phyloP scores from a whole-genome alignment of 2,888 invertebrate species.

The Drosophila suboccidentalis region DNA sequence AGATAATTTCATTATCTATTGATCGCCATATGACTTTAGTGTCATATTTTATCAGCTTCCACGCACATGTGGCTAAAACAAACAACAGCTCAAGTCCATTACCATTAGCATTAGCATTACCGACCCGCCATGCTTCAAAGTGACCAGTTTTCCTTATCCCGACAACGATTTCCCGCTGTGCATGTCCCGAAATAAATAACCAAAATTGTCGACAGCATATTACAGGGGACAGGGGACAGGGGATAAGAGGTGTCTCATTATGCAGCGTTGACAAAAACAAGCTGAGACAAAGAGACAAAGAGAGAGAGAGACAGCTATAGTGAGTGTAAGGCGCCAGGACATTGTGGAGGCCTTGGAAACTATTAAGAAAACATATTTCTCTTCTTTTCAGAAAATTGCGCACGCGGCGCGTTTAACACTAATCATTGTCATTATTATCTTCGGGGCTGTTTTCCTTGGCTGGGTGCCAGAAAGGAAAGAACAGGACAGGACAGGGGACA shows the following conservation, averaged over 20 bases:
- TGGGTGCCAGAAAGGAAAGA: conserved; percentile 47
- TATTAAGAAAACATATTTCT: conserved; percentile 77
- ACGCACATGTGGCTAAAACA: conserved; percentile 45
- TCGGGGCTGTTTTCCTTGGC: conserved; percentile 38
- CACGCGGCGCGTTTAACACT: conserved; percentile 73
- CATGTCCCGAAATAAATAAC: conserved; percentile 64
- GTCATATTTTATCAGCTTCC: conserved; percentile 43
- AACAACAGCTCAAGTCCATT: conserved; percentile 44
- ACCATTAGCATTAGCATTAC: conserved; percentile 39
- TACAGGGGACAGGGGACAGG: conserved; percentile 42
- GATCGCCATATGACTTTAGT: conserved; percentile 41
- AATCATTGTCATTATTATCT: conserved; percentile 75
- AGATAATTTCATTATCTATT: conserved; percentile 35
- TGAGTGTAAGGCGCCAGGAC: too few species aligned
- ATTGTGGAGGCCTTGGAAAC: conserved; percentile 44
- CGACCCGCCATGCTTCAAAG: conserved; percentile 30
- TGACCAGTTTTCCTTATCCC: conserved; percentile 33
- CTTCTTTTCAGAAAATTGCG: conserved; percentile 54
- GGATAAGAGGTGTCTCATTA: conserved; percentile 58
- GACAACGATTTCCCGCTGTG: conserved; percentile 56
- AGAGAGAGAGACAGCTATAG: not conserved
- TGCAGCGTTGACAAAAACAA: conserved; percentile 77
- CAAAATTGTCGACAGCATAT: conserved; percentile 63
- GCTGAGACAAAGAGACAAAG: conserved; percentile 1
- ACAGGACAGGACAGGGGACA: conserved; percentile 18